Percentiles rank a stretch among this genome's conserved stretches.
Conservation (phyloP, 2,113 vertebrate genomes). For the Apteryx owenii region DNA sequence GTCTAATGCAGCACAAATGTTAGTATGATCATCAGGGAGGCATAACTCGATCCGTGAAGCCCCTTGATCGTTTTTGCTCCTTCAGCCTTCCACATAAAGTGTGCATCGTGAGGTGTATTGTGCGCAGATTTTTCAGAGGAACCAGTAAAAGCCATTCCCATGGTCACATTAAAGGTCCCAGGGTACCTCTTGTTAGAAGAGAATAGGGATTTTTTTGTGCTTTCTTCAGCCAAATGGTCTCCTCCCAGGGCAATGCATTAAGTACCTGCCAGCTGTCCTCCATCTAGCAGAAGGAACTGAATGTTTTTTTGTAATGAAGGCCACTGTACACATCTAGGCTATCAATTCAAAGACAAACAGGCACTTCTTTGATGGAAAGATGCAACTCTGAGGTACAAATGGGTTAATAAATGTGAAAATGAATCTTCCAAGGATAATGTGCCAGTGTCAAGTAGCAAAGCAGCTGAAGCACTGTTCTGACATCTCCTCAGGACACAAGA, state of each 20-base stretch:
- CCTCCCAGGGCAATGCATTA: constrained; percentile 2
- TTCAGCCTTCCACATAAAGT: not conserved
- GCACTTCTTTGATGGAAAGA: constrained; percentile 25
- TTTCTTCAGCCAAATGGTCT: constrained; percentile 1
- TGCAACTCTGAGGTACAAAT: not conserved
- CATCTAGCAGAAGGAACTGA: constrained; percentile 6
- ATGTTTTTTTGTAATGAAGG: not conserved
- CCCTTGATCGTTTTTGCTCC: not conserved
- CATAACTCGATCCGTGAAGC: not conserved
- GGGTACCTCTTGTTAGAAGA: not conserved
- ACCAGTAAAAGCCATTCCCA: not conserved
- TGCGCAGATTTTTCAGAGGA: not conserved
- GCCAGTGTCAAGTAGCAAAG: constrained; percentile 34
- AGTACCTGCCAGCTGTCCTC: constrained; percentile 46
- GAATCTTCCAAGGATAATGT: constrained; percentile 30
- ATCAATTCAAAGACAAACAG: constrained; percentile 51
- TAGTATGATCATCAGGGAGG: not conserved
- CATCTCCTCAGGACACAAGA: constrained; percentile 26
- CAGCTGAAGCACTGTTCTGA: constrained; percentile 23
- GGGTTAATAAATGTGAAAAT: constrained; percentile 58
- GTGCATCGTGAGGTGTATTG: not conserved
- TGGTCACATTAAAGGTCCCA: constrained; percentile 7
- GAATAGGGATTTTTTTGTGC: not conserved
- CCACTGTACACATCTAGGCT: not conserved
- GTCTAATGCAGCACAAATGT: not conserved